Base-by-base conservation (phyloP, 2,113 vertebrate genomes). In the Corvus cornix region DNA sequence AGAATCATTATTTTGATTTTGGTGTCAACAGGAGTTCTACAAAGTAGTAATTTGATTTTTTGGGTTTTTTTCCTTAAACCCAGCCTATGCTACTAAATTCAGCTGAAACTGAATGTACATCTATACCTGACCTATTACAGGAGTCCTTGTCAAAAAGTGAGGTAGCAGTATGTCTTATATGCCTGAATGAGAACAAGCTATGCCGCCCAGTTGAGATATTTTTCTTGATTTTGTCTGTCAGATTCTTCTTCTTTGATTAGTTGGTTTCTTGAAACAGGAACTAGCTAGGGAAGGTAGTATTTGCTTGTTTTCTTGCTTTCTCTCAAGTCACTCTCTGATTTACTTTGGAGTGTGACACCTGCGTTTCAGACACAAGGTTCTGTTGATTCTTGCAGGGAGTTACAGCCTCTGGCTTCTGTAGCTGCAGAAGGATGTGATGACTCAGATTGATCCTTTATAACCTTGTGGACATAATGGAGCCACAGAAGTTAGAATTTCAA, bases 31-130 rank as follows among this genome's bases (percentile, higher is more conserved):
- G 46, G 43, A 28, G 5, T 75, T 75, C 55, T 27, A 30, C 69
- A 72, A 91, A 80, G 23, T 43, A 79, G 16, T 41, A 31, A 14
- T 33, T 46, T 43, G 7, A 23, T 37, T 22, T 48, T 77, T 30
- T 16, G 8, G 0, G 0, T 0, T 10, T 22, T n/a, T 58, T 56
- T 69, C 2, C 12, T 82, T n/a, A 58, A 83, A 84, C 8, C 9
- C 24, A 59, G 19, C 5, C 13, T 90, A 2, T 27, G 15, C 14
- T 33, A 27, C 52, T 62, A 44, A 69, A 90, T 7, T 63, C 39
- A 46, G 16, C 19, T 89, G 75, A 81, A 88, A 39, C 16, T 73
- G 70, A 63, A n/a, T 43, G 4, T 74, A 31, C 37, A 16, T 41
- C 27, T 41, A 23, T 48, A 84, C 8, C 27, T 69, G 17, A 33